A percentile compares a stretch with the other conserved stretches of the same genome.
Evolutionary conservation across 2,888 invertebrate species (phyloP).

Genomic region (Melanophora roralis): DNA sequence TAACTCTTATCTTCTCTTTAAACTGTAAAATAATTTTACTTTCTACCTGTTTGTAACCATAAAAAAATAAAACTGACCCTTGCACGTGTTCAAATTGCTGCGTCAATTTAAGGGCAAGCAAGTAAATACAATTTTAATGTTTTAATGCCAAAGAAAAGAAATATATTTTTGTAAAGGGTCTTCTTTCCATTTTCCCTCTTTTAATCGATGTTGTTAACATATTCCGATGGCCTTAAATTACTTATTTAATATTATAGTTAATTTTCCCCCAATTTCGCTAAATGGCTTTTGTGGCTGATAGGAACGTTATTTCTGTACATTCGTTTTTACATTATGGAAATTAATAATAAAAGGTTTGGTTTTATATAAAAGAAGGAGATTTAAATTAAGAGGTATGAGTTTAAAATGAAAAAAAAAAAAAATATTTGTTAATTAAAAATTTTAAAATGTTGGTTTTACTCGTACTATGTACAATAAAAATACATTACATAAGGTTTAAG

Average conservation of each 20-base stretch:
- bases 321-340: conserved; percentile 11
- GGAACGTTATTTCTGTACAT: conserved; percentile 2
- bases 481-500: no score
- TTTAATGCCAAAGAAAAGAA: no score
- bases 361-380: conserved; percentile 23
- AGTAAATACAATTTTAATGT: background rate
- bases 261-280: background rate
- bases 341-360: conserved; percentile 33
- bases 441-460: no score
- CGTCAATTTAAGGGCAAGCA: conserved; percentile 47
- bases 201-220: background rate
- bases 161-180: conserved; percentile 27
- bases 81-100: conserved; percentile 72
- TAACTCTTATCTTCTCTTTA: conserved; percentile 8
- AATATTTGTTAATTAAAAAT: background rate
- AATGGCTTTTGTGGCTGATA: conserved; percentile 4
- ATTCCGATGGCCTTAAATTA: conserved; percentile 27
- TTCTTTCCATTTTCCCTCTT: background rate
- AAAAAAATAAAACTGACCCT: conserved; percentile 67
- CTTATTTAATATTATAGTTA: conserved; percentile 18
- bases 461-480: no score
- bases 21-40: background rate
- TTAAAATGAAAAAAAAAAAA: background rate
- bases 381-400: background rate
- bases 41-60: conserved; percentile 65